Percentiles rank a stretch among this genome's conserved stretches.
These are phyloP conservation scores for Amblyjoppa fuscipennis DNA, from an alignment of 2,888 invertebrate species.

Conservation along the genomic window DNA sequence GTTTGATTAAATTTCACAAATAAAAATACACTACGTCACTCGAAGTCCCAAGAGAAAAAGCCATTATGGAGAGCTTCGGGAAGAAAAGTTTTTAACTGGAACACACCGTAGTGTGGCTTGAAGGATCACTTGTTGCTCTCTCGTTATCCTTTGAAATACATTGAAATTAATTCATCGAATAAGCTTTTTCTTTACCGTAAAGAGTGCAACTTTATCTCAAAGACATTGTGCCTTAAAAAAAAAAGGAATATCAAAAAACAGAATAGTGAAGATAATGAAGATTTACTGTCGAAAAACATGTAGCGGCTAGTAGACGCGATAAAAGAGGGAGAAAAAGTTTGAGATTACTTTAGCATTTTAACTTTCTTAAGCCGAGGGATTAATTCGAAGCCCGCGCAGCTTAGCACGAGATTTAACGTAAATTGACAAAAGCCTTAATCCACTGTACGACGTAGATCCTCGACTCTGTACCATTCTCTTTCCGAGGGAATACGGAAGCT, in stretches of 20 bases:
- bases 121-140: constrained; percentile 33
- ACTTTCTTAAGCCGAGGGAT: constrained; percentile 29
- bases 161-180: constrained; percentile 2
- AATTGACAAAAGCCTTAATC: constrained; percentile 46
- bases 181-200: not conserved
- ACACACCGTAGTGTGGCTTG: not conserved
- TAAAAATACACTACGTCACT: not conserved
- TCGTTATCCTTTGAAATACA: not conserved
- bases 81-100: constrained; percentile 14
- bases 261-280: not conserved
- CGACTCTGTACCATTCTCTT: not conserved
- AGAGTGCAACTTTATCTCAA: not conserved
- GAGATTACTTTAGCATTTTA: constrained; percentile 41
- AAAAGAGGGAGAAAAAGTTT: not conserved
- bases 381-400: constrained; percentile 15
- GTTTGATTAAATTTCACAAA: not conserved
- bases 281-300: not conserved
- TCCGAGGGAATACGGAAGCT: constrained; percentile 18
- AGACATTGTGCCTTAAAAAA: not conserved
- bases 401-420: constrained; percentile 43
- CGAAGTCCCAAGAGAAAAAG: not conserved
- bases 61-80: not conserved
- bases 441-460: constrained; percentile 1
- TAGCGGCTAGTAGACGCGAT: not conserved
- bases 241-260: not conserved